Percentiles rank a stretch among this genome's conserved stretches.
Conservation (phyloP, 2,797 vertebrate genomes). For the Gallinago nigripennis region DNA sequence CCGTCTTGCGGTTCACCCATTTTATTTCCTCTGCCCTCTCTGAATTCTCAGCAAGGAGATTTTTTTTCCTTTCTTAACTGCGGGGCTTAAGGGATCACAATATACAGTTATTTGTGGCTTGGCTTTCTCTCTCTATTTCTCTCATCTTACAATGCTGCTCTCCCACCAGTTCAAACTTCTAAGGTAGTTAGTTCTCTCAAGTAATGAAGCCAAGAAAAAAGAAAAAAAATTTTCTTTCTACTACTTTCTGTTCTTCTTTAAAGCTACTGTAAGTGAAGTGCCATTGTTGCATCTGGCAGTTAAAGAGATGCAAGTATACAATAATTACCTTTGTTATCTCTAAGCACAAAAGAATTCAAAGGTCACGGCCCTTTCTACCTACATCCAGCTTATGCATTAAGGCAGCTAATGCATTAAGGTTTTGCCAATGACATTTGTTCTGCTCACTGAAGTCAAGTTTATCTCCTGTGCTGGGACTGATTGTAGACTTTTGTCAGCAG, state of each 20-base stretch:
- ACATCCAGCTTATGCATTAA: background rate
- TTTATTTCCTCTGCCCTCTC: constrained; percentile 25
- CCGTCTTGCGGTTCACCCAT: constrained; percentile 56
- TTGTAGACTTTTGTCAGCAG: background rate
- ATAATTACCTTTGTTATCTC: background rate
- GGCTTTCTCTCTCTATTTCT: constrained; percentile 42
- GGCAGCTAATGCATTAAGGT: background rate
- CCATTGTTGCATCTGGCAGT: background rate
- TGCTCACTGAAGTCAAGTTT: background rate
- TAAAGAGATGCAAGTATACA: background rate
- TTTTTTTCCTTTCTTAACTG: constrained; percentile 40
- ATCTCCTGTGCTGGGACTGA: background rate
- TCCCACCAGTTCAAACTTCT: constrained; percentile 44
- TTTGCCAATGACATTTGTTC: background rate
- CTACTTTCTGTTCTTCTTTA: background rate
- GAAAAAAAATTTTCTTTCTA: background rate
- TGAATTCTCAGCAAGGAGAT: constrained; percentile 13
- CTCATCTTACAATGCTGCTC: constrained; percentile 26
- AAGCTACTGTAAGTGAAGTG: background rate
- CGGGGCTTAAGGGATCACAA: constrained; percentile 51
- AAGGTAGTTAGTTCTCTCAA: constrained; percentile 21
- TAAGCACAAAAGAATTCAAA: background rate
- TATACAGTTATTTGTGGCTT: constrained; percentile 65
- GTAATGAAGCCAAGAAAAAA: background rate
- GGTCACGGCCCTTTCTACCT: background rate